Evolutionary conservation across 2,888 invertebrate genomes (phyloP).

Genomic region (Gnatocerus cornutus): DNA sequence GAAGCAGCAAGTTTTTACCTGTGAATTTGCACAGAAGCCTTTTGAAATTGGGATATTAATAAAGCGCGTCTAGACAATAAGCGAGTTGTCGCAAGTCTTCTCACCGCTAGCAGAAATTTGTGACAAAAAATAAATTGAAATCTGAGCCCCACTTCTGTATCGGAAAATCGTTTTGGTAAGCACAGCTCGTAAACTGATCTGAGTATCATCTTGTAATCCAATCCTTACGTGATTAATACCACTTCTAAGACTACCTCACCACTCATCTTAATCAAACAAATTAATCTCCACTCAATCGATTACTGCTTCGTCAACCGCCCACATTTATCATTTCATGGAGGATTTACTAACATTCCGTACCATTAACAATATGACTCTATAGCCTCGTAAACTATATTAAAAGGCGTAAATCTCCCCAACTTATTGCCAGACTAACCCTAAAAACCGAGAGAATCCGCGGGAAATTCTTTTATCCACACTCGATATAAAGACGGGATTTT

Average conservation of each 20-base stretch:
- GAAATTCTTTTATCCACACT: slow-evolving; percentile 9
- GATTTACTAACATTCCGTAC: neutral
- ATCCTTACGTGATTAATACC: slow-evolving; percentile 3
- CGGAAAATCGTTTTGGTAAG: neutral
- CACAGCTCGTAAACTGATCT: neutral
- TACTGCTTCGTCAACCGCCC: neutral
- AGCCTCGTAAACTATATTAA: neutral
- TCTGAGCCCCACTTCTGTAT: neutral
- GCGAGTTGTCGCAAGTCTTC: too few species aligned
- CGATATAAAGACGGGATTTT: slow-evolving; percentile 2
- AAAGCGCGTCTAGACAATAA: too few species aligned
- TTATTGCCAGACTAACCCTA: neutral
- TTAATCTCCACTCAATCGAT: neutral
- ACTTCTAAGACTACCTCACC: neutral
- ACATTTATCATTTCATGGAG: neutral
- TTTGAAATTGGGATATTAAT: too few species aligned
- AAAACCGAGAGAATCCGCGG: neutral
- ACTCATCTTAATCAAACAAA: neutral
- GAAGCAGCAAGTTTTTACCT: too few species aligned
- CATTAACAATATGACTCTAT: neutral
- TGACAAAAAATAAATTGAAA: too few species aligned
- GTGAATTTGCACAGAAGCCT: too few species aligned
- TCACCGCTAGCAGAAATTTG: too few species aligned
- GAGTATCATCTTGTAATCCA: slow-evolving; percentile 2
- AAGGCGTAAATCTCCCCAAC: slow-evolving; percentile 5